Conservation (phyloP, 2,888 invertebrate species). For the Sinhomidia bicolor region DNA sequence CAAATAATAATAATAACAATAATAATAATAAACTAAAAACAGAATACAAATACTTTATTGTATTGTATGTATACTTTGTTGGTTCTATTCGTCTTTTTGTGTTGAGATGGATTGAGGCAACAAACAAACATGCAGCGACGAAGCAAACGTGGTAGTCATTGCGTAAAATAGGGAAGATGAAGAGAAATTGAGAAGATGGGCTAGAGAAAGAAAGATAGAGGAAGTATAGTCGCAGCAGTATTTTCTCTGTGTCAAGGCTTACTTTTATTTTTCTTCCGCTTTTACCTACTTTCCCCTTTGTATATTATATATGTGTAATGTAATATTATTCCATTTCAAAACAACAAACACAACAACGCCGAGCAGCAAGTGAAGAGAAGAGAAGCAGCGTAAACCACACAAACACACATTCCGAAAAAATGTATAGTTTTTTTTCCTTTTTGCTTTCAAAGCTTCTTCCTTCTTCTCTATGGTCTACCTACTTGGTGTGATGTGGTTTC, state of each 20-base stretch:
- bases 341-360: conserved; percentile 13
- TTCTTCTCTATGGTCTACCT: conserved; percentile 36
- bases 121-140: too few species aligned
- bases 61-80: too few species aligned
- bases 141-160: neutral
- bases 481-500: conserved; percentile 39
- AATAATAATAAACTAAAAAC: too few species aligned
- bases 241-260: neutral
- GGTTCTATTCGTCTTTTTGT: too few species aligned
- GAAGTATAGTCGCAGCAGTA: too few species aligned
- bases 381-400: neutral
- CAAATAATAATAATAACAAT: too few species aligned
- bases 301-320: neutral
- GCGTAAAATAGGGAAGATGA: neutral
- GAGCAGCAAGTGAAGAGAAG: neutral
- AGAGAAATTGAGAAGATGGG: conserved; percentile 26
- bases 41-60: too few species aligned
- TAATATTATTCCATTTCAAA: conserved; percentile 54
- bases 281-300: too few species aligned
- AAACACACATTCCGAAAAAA: neutral
- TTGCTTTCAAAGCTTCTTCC: neutral
- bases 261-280: neutral
- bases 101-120: too few species aligned
- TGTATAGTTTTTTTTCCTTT: too few species aligned
- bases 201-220: neutral